Conservation (phyloP, 2,797 vertebrate species). For the Aulostomus chinensis region DNA sequence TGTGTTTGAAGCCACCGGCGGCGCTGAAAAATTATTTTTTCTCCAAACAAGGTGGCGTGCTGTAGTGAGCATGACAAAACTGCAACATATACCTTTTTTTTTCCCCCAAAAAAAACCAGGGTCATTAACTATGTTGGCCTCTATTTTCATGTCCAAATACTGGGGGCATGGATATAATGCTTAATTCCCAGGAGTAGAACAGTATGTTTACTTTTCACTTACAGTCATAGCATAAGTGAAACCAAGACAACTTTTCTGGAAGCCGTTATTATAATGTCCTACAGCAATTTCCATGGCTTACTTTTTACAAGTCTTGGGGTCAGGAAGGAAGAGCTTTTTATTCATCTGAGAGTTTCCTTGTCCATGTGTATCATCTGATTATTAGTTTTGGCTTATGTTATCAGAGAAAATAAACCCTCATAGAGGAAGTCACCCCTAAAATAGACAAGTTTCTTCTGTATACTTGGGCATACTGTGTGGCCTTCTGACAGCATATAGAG, state of each 20-base stretch:
- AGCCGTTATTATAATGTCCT: slow-evolving; percentile 43
- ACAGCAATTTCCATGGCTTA: slow-evolving; percentile 54
- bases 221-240: slow-evolving; percentile 17
- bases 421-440: slow-evolving; percentile 79
- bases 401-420: slow-evolving; percentile 78
- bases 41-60: slow-evolving; percentile 40
- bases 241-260: slow-evolving; percentile 28
- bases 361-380: slow-evolving; percentile 64
- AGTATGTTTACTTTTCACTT: slow-evolving; percentile 48
- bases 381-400: slow-evolving; percentile 76
- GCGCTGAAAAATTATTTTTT: no score
- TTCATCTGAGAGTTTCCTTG: slow-evolving; percentile 61
- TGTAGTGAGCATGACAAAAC: slow-evolving; percentile 57
- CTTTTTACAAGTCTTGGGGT: slow-evolving; percentile 55
- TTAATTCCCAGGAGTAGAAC: no score
- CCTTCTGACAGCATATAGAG: slow-evolving; percentile 58
- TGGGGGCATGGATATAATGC: slow-evolving; percentile 27
- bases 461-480: slow-evolving; percentile 75
- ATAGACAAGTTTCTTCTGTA: slow-evolving; percentile 70
- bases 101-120: slow-evolving; percentile 31
- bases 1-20: slow-evolving; percentile 7
- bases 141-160: slow-evolving; percentile 42
- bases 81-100: slow-evolving; percentile 47
- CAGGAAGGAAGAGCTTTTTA: slow-evolving; percentile 71
- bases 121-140: slow-evolving; percentile 23